These are phyloP conservation scores for Leptodactylus fuscus DNA, from an alignment of 2,113 vertebrate genomes.

Conservation along the genomic window DNA sequence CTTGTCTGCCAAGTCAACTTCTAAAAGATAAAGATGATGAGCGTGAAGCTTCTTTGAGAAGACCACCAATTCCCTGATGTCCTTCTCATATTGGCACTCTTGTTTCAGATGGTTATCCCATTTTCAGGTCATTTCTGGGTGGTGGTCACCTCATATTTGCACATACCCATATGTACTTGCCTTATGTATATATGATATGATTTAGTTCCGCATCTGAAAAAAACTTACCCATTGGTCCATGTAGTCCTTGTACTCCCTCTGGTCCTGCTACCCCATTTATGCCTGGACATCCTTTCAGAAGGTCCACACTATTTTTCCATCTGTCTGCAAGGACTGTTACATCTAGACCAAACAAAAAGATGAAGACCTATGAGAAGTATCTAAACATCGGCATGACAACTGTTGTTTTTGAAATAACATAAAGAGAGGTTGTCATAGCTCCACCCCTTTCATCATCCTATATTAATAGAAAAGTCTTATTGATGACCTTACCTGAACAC, in stretches of 20 bases:
- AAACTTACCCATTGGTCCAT: neutral
- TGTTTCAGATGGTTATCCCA: neutral
- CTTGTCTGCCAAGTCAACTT: neutral
- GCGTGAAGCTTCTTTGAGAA: neutral
- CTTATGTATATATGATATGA: neutral
- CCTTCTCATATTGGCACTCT: neutral
- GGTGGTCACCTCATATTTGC: too few relatives aligned
- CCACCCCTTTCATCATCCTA: neutral
- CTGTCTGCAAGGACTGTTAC: neutral
- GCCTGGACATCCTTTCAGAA: neutral
- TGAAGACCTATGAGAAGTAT: neutral
- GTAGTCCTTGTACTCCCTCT: neutral
- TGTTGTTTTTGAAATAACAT: neutral
- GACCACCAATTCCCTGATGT: neutral
- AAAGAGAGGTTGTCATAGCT: neutral
- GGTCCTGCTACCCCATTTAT: neutral
- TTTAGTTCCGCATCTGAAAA: too few relatives aligned
- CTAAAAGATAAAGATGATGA: neutral
- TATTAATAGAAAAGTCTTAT: neutral
- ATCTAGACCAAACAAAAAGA: neutral
- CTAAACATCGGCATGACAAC: neutral
- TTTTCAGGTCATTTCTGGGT: too few relatives aligned
- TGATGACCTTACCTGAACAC: neutral
- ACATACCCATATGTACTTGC: too few relatives aligned
- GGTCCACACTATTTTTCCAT: neutral